phyloP scores from a whole-genome alignment of 2,113 vertebrate genomes.

The Amblyopsis rosae region DNA sequence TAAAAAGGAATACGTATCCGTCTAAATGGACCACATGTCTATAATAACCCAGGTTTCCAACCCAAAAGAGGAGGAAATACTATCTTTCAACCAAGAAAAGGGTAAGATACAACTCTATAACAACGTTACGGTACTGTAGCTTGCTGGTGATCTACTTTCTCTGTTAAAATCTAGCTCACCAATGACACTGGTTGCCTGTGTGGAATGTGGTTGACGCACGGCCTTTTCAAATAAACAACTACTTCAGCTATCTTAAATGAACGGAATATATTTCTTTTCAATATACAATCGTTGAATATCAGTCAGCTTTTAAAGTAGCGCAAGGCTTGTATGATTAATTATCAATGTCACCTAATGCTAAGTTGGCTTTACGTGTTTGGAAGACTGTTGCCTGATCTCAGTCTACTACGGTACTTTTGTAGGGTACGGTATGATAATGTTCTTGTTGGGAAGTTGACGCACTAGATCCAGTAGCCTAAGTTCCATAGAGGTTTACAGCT shows the following conservation, averaged over 20 bases:
- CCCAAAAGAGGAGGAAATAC: conserved; percentile 96
- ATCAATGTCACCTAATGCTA: too few relatives aligned
- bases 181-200: conserved; percentile 23
- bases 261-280: conserved; percentile 30
- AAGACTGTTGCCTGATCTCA: too few relatives aligned
- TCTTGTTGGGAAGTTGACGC: not conserved
- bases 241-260: not conserved
- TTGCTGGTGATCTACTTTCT: not conserved
- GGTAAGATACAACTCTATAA: conserved; percentile 77
- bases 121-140: not conserved
- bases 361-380: too few relatives aligned
- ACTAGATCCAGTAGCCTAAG: not conserved
- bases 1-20: conserved; percentile 70
- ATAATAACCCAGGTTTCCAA: conserved; percentile 98
- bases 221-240: not conserved
- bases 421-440: not conserved
- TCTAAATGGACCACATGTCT: conserved; percentile 98
- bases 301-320: too few relatives aligned
- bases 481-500: not conserved
- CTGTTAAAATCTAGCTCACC: conserved; percentile 16
- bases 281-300: too few relatives aligned
- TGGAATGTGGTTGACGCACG: not conserved
- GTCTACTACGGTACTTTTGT: not conserved
- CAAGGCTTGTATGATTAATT: too few relatives aligned
- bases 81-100: conserved; percentile 89